A percentile compares a stretch with the other conserved stretches of the same genome.
Conservation (phyloP, 2,113 vertebrate species). For the Oreochromis tanganicae region DNA sequence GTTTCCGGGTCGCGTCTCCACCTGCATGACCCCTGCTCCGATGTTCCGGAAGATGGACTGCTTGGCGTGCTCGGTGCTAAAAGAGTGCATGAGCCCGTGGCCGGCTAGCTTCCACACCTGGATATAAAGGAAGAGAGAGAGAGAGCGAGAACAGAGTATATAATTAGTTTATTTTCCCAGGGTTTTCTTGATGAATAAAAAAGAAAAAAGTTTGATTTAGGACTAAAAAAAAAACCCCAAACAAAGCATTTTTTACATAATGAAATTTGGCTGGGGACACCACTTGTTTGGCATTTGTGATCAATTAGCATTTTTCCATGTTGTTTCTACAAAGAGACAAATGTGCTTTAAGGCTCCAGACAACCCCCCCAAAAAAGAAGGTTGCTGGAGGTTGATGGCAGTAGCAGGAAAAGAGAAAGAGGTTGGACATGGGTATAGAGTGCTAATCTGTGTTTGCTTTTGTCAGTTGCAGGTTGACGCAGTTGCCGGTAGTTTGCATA, state of each 20-base stretch:
- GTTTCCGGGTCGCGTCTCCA: constrained; percentile 84
- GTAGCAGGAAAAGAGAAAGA: background rate
- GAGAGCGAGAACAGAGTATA: background rate
- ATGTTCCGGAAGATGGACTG: constrained; percentile 98
- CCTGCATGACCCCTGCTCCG: constrained; percentile 92
- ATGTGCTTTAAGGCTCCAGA: background rate
- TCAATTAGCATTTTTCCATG: background rate
- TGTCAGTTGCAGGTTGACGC: background rate
- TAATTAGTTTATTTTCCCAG: background rate
- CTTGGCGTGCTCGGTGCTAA: constrained; percentile 92
- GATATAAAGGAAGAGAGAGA: background rate
- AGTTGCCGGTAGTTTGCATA: background rate
- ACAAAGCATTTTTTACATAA: background rate
- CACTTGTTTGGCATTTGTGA: background rate
- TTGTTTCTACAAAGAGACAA: background rate
- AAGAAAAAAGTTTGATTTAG: background rate
- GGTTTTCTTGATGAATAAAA: background rate
- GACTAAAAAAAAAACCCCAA: accelerated
- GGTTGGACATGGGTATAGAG: background rate
- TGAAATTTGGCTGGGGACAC: background rate
- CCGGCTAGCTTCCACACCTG: constrained; percentile 93
- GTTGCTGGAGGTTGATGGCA: background rate
- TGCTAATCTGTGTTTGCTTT: background rate
- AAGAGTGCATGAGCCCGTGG: constrained; percentile 91
- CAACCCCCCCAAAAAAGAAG: background rate